These are phyloP conservation scores for Hylia prasina DNA, from an alignment of 2,113 vertebrate genomes.

Conservation along the genomic window DNA sequence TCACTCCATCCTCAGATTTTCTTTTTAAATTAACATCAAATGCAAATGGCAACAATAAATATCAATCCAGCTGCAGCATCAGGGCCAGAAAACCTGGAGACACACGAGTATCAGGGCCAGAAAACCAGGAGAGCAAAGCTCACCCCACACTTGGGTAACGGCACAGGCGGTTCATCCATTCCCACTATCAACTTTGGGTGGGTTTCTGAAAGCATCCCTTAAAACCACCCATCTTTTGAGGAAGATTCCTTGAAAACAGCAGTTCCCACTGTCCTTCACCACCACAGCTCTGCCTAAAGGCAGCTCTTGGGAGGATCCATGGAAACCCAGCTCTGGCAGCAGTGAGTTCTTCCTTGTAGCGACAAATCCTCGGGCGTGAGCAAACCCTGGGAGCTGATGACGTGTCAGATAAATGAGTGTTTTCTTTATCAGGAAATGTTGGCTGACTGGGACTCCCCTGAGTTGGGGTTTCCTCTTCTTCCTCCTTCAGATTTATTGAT, in stretches of 20 bases:
- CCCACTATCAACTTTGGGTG: background rate
- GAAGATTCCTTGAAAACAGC: background rate
- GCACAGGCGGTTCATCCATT: background rate
- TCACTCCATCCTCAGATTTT: background rate
- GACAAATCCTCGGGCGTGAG: conserved; percentile 57
- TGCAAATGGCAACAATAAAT: background rate
- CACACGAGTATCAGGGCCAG: background rate
- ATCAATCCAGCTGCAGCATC: background rate
- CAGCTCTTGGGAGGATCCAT: background rate
- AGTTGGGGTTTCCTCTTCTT: conserved; percentile 47
- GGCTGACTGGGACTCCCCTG: conserved; percentile 72
- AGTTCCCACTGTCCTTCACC: background rate
- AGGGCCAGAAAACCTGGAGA: background rate
- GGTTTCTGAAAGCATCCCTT: background rate
- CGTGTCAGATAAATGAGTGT: conserved; percentile 75
- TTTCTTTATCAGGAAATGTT: conserved; percentile 74
- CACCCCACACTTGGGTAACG: background rate
- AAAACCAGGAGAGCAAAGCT: background rate
- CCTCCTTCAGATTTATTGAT: conserved; percentile 46
- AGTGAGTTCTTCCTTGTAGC: conserved; percentile 32
- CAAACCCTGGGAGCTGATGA: conserved; percentile 79
- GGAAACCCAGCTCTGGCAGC: conserved; percentile 61
- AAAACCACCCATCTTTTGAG: background rate
- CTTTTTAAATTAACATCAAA: background rate
- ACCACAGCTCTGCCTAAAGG: background rate